Conservation (phyloP, 1,140 invertebrate species). For the Physella acuta region DNA sequence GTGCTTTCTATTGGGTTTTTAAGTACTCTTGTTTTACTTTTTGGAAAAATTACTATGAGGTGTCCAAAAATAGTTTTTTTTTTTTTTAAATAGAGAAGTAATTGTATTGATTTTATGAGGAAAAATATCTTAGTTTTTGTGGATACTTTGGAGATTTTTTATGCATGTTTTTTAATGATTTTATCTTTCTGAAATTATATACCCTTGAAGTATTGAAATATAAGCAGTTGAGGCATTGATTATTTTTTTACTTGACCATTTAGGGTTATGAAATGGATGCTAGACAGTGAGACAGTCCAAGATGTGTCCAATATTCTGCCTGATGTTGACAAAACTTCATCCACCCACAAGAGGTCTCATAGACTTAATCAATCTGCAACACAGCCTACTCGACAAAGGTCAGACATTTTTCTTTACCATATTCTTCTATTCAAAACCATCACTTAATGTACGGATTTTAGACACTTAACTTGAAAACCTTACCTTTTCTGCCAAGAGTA, state of each 20-base stretch:
- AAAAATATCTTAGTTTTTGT: too few species aligned
- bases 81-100: too few species aligned
- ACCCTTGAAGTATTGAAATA: too few species aligned
- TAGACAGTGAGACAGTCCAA: conserved; percentile 21
- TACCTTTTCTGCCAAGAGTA: background rate
- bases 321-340: conserved; percentile 21
- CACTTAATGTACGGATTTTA: background rate
- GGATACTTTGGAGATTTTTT: too few species aligned
- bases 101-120: too few species aligned
- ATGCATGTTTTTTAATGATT: too few species aligned
- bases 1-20: too few species aligned
- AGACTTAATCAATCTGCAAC: conserved; percentile 14
- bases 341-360: conserved; percentile 18
- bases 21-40: too few species aligned
- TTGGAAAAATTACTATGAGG: too few species aligned
- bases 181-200: too few species aligned
- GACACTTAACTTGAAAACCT: background rate
- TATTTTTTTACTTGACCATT: background rate
- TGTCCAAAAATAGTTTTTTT: too few species aligned
- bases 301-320: background rate
- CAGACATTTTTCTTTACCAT: background rate
- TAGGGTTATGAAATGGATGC: conserved; percentile 25
- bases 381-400: conserved; percentile 6
- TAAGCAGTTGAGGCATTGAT: too few species aligned
- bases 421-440: background rate